Base-by-base conservation (phyloP, 2,888 invertebrate species). In the Trichopoda pennipes region DNA sequence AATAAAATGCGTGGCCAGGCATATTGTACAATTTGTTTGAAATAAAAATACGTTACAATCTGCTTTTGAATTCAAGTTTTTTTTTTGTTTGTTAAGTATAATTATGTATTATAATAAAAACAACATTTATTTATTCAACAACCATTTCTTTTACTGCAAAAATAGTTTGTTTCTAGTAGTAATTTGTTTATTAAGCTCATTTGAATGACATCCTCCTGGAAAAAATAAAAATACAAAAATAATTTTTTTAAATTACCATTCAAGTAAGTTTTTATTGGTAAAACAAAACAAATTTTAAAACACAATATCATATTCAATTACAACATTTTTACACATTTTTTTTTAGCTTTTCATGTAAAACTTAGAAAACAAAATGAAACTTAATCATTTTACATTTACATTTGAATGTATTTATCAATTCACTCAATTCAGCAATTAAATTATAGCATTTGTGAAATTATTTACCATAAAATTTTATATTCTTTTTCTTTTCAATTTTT, bases 1-100 rank as follows among this genome's bases (percentile, higher is more conserved):
- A 85, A 73, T 56, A 81, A 88, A 91, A 91, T 91, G 91, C 91
- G 91, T 91, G 91, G 91, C 91, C 91, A 90, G 91, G 91, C 91
- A 91, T 89, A 86, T 86, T 80, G 69, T 83, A 76, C 32, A 72
- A 82, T 76, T 75, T 82, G 70, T 79, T 79, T 79, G 75, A 68
- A 79, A 68, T 72, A 28, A 79, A 75, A 79, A 76, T 72, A 79
- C 56, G 66, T 82, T 79, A 79, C 79, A 79, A 79, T 75, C 76
- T 82, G 79, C 82, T 82, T 82, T 70, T 66, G 64, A 80, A 82
- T 53, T 66, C 51, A 17, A 49, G 7, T 17, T 17, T 74, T 42
- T 28, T 55, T 74, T 60, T 69, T 55, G 32, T 60, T 69, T 55
- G 32, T 17, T 63, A 19, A 60, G 44, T 44, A 69, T 32, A 73